Base-by-base conservation (phyloP, 2,888 invertebrate species). In the Neocrepidodera transversa region DNA sequence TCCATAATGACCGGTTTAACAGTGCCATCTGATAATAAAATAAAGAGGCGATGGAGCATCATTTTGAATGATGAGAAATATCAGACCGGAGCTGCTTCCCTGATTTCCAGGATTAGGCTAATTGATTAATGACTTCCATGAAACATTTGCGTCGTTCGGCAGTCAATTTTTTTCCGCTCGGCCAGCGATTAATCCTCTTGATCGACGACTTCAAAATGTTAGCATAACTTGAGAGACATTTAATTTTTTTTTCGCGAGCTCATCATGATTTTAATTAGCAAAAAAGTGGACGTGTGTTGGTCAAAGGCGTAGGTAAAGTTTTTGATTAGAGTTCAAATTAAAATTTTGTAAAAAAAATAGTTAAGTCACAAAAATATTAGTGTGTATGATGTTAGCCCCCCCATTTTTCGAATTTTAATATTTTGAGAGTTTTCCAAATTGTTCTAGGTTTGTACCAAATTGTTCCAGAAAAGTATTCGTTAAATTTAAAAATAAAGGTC, bases 101-200 rank as follows among this genome's bases (percentile, higher is more conserved):
- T 13, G 26, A 26, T 40, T 45, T 45, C 45, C 45, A 45, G 45
- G 45, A 45, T 45, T 45, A 45, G 10, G 45, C 26, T 45, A 45
- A 45, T 45, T 45, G 45, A 45, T 45, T 45, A 45, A 45, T 45
- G 45, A 45, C 45, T 45, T 45, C 26, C 45, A 45, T 45, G 28
- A 23, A 23, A 28, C 45, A 18, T 38, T 45, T 14, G 45, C 26
- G 45, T 26, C 26, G 28, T 26, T 28, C 26, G 45, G 14, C 28
- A 45, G 45, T 28, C 26, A 26, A 45, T 38, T 38, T 18, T 18
- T 45, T 45, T 45, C 14, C 28, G 2, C 20, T 28, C 14, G 26
- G 28, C 10, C 26, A 26, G 26, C 28, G 23, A 45, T 45, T 45
- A 42, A 45, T 45, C 45, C 45, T 26, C 28, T 45, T 45, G 28